Percentiles rank a stretch among this genome's conserved stretches.
Evolutionary conservation across 2,888 invertebrate genomes (phyloP).

Genomic region (Sepioteuthis lessoniana): DNA sequence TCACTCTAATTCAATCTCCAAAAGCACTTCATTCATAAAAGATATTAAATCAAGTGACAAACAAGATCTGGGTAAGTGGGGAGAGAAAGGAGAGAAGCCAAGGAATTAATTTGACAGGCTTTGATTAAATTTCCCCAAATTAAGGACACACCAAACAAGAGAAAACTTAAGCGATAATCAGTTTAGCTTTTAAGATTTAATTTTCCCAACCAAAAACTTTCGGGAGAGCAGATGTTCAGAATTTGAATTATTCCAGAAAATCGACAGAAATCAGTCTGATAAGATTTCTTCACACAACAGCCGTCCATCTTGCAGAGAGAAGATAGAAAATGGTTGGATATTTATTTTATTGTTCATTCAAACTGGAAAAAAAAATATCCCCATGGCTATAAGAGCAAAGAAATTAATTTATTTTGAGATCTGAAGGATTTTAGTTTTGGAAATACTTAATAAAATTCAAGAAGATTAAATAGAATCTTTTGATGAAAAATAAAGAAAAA

Average conservation of each 20-base stretch:
- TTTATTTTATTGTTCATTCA: no score
- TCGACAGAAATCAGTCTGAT: not conserved
- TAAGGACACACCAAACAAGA: not conserved
- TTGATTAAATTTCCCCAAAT: not conserved
- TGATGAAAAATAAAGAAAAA: no score
- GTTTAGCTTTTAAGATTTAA: not conserved
- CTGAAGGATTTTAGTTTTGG: no score
- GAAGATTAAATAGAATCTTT: no score
- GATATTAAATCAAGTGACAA: not conserved
- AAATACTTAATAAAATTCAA: no score
- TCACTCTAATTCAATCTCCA: not conserved
- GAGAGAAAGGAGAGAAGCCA: not conserved
- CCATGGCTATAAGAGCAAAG: no score
- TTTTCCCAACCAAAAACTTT: not conserved
- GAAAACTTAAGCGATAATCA: not conserved
- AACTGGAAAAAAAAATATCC: no score
- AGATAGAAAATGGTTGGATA: no score
- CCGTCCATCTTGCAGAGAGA: no score
- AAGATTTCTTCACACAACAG: no score
- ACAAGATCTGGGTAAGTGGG: not conserved
- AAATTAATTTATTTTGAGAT: no score
- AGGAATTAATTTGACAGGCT: not conserved
- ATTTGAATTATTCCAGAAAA: not conserved
- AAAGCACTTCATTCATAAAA: not conserved
- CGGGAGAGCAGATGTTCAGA: not conserved